Evolutionary conservation across 2,797 vertebrate genomes (phyloP).

Genomic region (Arnoldichthys spilopterus): DNA sequence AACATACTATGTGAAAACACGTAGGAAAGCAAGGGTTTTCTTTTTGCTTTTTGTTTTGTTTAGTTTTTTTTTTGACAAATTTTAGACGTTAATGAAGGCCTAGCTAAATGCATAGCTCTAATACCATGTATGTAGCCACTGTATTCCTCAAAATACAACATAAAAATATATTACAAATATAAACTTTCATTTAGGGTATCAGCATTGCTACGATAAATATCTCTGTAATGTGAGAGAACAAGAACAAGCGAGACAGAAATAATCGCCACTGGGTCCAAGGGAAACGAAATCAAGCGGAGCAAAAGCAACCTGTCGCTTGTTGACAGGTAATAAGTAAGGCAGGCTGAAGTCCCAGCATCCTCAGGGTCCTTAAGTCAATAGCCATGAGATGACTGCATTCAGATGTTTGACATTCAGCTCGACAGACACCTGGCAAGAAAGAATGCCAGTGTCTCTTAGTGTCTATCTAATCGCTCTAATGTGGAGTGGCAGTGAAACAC

Average conservation of each 20-base stretch:
- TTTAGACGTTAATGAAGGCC: too few species aligned
- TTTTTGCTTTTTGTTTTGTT: too few species aligned
- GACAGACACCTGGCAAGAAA: conserved; percentile 48
- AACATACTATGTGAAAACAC: too few species aligned
- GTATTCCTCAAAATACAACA: too few species aligned
- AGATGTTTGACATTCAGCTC: conserved; percentile 53
- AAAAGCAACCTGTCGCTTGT: conserved; percentile 36
- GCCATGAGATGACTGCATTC: conserved; percentile 41
- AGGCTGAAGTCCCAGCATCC: conserved; percentile 38
- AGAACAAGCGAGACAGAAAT: conserved; percentile 33
- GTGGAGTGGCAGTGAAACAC: conserved; percentile 34
- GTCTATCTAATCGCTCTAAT: conserved; percentile 31
- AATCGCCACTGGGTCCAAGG: conserved; percentile 31
- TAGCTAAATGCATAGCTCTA: too few species aligned
- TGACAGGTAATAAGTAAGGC: conserved; percentile 55
- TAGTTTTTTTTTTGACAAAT: too few species aligned
- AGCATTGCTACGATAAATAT: neutral
- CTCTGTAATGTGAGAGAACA: conserved; percentile 18
- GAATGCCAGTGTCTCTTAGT: conserved; percentile 25
- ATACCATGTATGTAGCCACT: too few species aligned
- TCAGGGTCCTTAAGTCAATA: conserved; percentile 41
- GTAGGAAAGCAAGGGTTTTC: too few species aligned
- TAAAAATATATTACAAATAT: too few species aligned
- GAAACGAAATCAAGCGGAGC: conserved; percentile 43
- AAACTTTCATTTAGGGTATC: too few species aligned